Percentiles rank a stretch among this genome's conserved stretches.
phyloP scores from a whole-genome alignment of 2,888 invertebrate genomes.

The Ophioninae sp. region DNA sequence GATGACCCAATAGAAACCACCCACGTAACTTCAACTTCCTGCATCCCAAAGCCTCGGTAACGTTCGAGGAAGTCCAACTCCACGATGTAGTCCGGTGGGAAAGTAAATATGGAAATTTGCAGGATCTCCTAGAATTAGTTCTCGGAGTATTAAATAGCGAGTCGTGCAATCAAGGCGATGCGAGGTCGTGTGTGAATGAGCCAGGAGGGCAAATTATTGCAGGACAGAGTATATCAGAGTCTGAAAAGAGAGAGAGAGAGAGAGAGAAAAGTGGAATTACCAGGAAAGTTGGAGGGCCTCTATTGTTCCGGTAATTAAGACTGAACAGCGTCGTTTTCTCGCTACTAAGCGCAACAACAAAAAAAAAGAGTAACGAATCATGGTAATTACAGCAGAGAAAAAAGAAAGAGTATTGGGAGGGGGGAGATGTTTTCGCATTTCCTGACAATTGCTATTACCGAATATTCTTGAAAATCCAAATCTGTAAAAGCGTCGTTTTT shows the following conservation, averaged over 20 bases:
- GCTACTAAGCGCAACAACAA: slow-evolving; percentile 3
- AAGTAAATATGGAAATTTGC: slow-evolving; percentile 72
- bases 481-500: slow-evolving; percentile 30
- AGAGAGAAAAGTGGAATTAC: slow-evolving; percentile 57
- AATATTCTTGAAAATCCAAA: slow-evolving; percentile 13
- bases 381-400: slow-evolving; percentile 34
- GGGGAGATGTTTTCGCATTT: background rate
- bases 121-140: slow-evolving; percentile 67
- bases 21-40: slow-evolving; percentile 12
- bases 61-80: slow-evolving; percentile 63
- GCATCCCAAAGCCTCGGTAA: slow-evolving; percentile 48
- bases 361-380: slow-evolving; percentile 22
- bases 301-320: slow-evolving; percentile 72
- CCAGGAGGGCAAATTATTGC: slow-evolving; percentile 31
- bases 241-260: no score
- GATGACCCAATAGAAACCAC: background rate
- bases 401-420: slow-evolving; percentile 13
- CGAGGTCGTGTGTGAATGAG: slow-evolving; percentile 21
- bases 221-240: background rate
- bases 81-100: slow-evolving; percentile 63
- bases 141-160: slow-evolving; percentile 48
- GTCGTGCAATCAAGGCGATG: slow-evolving; percentile 34
- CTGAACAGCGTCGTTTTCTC: slow-evolving; percentile 41
- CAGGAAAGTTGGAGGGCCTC: slow-evolving; percentile 62
- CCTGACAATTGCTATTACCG: slow-evolving; percentile 9